These are phyloP conservation scores for Valencia hispanica DNA, from an alignment of 2,797 vertebrate species.

Conservation along the genomic window DNA sequence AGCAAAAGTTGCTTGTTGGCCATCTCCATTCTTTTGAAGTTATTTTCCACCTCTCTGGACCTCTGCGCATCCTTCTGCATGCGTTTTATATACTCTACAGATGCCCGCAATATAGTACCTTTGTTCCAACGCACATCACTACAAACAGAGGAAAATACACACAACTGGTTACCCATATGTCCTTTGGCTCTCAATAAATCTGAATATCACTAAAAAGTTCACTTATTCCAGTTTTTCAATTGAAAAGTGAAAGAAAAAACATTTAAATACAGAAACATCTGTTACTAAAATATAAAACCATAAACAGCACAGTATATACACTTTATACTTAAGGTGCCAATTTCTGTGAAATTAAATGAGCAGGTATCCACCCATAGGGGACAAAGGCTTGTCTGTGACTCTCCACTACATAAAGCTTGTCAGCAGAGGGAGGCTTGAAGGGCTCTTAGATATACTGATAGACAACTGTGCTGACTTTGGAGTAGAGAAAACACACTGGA, in stretches of 20 bases:
- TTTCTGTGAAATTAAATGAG: too few relatives aligned
- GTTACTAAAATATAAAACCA: neutral
- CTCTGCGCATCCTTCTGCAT: slow-evolving; percentile 97
- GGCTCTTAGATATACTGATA: too few relatives aligned
- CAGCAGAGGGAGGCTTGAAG: too few relatives aligned
- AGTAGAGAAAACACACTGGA: too few relatives aligned
- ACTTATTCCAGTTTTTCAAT: neutral
- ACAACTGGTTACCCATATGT: slow-evolving; percentile 5
- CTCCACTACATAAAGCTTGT: too few relatives aligned
- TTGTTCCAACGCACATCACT: slow-evolving; percentile 99
- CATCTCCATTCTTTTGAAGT: slow-evolving; percentile 95
- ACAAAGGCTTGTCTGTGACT: slow-evolving; percentile 93
- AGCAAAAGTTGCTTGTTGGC: slow-evolving; percentile 94
- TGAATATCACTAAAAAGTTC: neutral
- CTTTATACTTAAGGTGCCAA: neutral
- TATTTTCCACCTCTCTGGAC: slow-evolving; percentile 92
- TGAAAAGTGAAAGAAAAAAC: neutral
- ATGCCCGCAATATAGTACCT: slow-evolving; percentile 95
- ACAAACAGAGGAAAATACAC: slow-evolving; percentile 30
- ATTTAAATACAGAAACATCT: neutral
- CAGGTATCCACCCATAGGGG: slow-evolving; percentile 88
- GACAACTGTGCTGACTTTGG: too few relatives aligned
- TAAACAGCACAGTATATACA: neutral
- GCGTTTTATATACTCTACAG: slow-evolving; percentile 96
- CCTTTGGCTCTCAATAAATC: neutral